These are phyloP conservation scores for Syrrhaptes paradoxus DNA, from an alignment of 2,113 vertebrate species.

Conservation along the genomic window DNA sequence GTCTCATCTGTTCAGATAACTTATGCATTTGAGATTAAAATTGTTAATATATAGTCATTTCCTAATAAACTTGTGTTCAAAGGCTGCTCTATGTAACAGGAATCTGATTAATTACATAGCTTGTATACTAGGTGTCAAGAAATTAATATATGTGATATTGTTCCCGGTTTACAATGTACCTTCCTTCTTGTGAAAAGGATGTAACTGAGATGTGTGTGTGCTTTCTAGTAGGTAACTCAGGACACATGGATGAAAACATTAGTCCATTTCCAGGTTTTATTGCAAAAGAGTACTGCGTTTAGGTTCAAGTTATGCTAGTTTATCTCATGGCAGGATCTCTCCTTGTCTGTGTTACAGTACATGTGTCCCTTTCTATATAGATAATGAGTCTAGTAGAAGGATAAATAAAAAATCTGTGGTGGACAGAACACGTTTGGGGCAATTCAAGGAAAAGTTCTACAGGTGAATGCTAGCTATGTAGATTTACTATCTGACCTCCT, in stretches of 20 bases:
- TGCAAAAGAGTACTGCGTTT: not conserved
- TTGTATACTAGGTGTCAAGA: not conserved
- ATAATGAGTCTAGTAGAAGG: not conserved
- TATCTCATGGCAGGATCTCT: not conserved
- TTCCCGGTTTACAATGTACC: not conserved
- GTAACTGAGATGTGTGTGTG: not conserved
- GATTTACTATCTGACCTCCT: not conserved
- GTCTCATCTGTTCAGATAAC: not conserved
- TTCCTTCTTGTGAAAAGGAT: not conserved
- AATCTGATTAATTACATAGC: not conserved
- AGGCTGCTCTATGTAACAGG: not conserved
- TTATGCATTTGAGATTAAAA: not conserved
- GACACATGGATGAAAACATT: not conserved
- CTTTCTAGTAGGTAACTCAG: not conserved
- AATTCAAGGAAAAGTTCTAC: not conserved
- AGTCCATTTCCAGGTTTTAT: not conserved
- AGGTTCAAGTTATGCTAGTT: not conserved
- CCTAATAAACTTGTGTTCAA: not conserved
- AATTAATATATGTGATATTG: not conserved
- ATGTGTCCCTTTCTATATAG: not conserved
- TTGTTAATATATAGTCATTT: not conserved
- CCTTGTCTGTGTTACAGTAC: not conserved
- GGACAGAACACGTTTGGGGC: not conserved
- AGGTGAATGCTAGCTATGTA: not conserved
- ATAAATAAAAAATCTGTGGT: not conserved